These are phyloP conservation scores for Lepidurus arcticus DNA, from an alignment of 1,140 invertebrate species.

Conservation along the genomic window DNA sequence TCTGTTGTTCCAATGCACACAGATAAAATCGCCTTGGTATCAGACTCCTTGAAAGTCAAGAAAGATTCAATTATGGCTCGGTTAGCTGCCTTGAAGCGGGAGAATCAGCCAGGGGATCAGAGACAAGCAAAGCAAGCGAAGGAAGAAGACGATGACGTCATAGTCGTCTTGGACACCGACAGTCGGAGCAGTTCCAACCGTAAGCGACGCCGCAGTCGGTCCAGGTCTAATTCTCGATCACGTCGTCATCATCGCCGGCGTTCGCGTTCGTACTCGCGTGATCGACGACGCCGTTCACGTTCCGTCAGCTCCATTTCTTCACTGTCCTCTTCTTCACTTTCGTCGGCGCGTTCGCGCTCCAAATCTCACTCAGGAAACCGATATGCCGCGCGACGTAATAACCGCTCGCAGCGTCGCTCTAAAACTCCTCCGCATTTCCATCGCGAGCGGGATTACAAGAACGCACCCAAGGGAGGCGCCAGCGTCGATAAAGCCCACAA, in stretches of 20 bases:
- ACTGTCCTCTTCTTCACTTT: neutral
- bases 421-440: neutral
- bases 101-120: too few species aligned
- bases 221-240: neutral
- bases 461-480: neutral
- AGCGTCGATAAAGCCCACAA: neutral
- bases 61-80: too few species aligned
- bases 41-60: too few species aligned
- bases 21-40: too few species aligned
- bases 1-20: too few species aligned
- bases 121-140: too few species aligned
- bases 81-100: too few species aligned
- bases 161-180: too few species aligned
- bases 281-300: neutral
- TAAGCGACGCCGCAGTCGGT: neutral
- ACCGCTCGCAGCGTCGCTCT: neutral
- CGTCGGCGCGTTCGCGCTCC: neutral
- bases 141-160: too few species aligned
- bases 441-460: neutral
- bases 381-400: neutral
- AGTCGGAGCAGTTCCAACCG: too few species aligned
- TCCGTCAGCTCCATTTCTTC: neutral
- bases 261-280: neutral
- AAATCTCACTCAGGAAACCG: neutral
- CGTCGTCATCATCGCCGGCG: neutral